Conservation (phyloP, 2,888 invertebrate species). For the Clepsis dumicolana region DNA sequence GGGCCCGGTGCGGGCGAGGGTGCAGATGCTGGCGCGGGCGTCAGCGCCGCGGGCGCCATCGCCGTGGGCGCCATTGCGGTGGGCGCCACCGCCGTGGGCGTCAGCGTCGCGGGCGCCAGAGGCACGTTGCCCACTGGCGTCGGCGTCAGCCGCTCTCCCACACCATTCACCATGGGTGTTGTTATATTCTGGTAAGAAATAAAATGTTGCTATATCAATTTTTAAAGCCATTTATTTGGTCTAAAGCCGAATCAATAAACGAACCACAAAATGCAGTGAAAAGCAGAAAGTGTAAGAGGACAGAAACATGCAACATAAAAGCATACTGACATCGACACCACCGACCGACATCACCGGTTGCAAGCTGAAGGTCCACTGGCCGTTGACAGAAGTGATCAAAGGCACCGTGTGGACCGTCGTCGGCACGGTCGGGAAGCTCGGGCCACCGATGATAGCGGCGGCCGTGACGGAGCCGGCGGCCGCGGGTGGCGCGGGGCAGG, state of each 20-base stretch:
- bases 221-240: not conserved
- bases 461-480: slow-evolving; percentile 39
- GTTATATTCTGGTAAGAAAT: slow-evolving; percentile 50
- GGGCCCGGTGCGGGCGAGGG: slow-evolving; percentile 7
- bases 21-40: slow-evolving; percentile 11
- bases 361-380: slow-evolving; percentile 80
- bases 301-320: slow-evolving; percentile 1
- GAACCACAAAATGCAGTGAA: slow-evolving; percentile 14
- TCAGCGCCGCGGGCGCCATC: slow-evolving; percentile 11
- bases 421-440: slow-evolving; percentile 58
- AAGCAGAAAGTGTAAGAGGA: slow-evolving; percentile 10
- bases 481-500: slow-evolving; percentile 35
- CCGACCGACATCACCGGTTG: slow-evolving; percentile 81
- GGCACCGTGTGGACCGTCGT: slow-evolving; percentile 76
- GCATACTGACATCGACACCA: slow-evolving; percentile 68
- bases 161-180: slow-evolving; percentile 66
- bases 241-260: not conserved
- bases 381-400: slow-evolving; percentile 77
- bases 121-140: slow-evolving; percentile 38
- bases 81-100: slow-evolving; percentile 16
- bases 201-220: not conserved
- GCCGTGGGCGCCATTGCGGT: slow-evolving; percentile 26
- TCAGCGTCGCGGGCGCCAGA: slow-evolving; percentile 27
- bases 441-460: slow-evolving; percentile 22
- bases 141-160: slow-evolving; percentile 54